phyloP scores from a whole-genome alignment of 2,888 invertebrate genomes.

The Drosophila quinaria region DNA sequence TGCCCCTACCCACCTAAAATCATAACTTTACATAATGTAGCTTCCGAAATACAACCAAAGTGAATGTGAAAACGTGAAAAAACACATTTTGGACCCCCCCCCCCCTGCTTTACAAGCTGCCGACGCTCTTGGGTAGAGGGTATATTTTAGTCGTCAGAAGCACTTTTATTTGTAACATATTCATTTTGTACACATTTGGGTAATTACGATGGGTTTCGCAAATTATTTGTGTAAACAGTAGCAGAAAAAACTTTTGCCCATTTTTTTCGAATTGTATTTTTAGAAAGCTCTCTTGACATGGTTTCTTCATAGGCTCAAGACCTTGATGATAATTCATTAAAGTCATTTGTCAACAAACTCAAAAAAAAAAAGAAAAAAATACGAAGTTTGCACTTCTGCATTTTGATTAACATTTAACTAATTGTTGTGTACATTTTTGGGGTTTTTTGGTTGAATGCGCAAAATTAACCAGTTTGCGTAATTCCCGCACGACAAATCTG shows the following conservation, averaged over 20 bases:
- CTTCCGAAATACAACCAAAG: too few relatives aligned
- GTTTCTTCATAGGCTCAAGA: constrained; percentile 36
- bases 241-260: constrained; percentile 19
- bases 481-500: constrained; percentile 36
- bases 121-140: not conserved
- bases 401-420: constrained; percentile 71
- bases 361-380: constrained; percentile 13
- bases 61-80: too few relatives aligned
- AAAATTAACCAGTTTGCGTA: constrained; percentile 61
- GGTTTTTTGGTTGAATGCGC: constrained; percentile 49
- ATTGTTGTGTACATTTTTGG: constrained; percentile 62
- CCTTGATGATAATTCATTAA: constrained; percentile 45
- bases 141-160: not conserved
- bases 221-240: constrained; percentile 9
- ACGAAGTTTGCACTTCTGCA: constrained; percentile 51
- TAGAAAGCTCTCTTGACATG: constrained; percentile 51
- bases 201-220: constrained; percentile 6
- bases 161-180: not conserved
- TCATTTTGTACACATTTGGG: constrained; percentile 3
- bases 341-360: constrained; percentile 40
- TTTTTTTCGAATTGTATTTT: constrained; percentile 28
- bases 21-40: too few relatives aligned
- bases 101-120: too few relatives aligned
- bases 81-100: too few relatives aligned
- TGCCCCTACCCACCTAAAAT: too few relatives aligned